A percentile compares a stretch with the other conserved stretches of the same genome.
phyloP scores from a whole-genome alignment of 2,888 invertebrate species.

The Himalopsyche kuldschensis region DNA sequence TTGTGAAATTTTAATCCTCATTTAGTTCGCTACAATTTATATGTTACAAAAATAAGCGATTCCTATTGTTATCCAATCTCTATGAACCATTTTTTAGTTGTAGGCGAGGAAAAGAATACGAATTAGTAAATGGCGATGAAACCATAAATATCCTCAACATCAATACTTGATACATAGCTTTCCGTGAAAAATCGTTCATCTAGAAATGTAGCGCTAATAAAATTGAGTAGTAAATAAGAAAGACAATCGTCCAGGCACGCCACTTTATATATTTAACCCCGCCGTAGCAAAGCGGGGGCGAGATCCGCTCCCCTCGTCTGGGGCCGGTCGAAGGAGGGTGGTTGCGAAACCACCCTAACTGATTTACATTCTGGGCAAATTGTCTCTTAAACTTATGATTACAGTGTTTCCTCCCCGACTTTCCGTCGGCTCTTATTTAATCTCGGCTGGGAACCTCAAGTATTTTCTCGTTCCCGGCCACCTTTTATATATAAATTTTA shows the following conservation, averaged over 20 bases:
- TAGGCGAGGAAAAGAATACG: no score
- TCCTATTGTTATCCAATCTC: no score
- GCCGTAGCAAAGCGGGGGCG: neutral
- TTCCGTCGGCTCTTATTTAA: conserved; percentile 18
- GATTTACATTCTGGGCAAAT: conserved; percentile 37
- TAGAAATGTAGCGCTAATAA: no score
- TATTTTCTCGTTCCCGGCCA: neutral
- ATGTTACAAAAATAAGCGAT: no score
- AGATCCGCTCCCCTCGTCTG: neutral
- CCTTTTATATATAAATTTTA: neutral
- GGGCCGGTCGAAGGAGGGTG: neutral
- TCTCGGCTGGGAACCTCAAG: neutral
- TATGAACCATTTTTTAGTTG: no score
- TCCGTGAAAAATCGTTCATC: no score
- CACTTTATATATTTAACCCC: neutral
- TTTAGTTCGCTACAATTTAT: no score
- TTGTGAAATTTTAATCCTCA: no score
- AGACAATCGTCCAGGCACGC: neutral
- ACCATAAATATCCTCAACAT: no score
- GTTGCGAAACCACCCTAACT: conserved; percentile 16
- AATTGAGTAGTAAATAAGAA: no score
- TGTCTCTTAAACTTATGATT: conserved; percentile 28
- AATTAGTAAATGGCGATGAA: no score
- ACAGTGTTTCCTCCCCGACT: conserved; percentile 10
- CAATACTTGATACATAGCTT: no score